A percentile compares a stretch with the other conserved stretches of the same genome.
Evolutionary conservation across 1,140 invertebrate genomes (phyloP).

Genomic region (Drosophila athabasca): DNA sequence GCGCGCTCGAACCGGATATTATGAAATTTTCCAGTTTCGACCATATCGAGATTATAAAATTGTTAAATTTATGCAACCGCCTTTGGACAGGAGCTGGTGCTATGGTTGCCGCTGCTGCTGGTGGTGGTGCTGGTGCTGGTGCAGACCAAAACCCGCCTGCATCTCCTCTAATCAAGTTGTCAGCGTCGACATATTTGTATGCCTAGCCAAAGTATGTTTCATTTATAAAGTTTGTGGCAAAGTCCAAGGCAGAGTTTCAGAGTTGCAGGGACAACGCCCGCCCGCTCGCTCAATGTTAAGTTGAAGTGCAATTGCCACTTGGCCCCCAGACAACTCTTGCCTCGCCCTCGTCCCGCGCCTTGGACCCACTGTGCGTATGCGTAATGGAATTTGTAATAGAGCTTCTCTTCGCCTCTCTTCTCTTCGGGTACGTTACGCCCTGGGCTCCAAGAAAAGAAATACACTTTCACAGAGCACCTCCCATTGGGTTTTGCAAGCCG

Average conservation of each 20-base stretch:
- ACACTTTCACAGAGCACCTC: constrained; percentile 56
- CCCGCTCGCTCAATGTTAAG: constrained; percentile 66
- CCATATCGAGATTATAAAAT: constrained; percentile 77
- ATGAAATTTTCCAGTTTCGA: constrained; percentile 78
- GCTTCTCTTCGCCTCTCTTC: constrained; percentile 13
- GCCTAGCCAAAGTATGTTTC: constrained; percentile 16
- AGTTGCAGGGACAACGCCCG: constrained; percentile 63
- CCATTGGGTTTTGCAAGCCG: constrained; percentile 34
- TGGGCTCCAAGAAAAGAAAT: constrained; percentile 24
- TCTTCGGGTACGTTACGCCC: constrained; percentile 27
- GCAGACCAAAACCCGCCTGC: constrained; percentile 31
- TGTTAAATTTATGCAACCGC: constrained; percentile 77
- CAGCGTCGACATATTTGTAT: constrained; percentile 63
- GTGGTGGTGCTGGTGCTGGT: too few relatives aligned
- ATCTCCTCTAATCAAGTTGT: constrained; percentile 71
- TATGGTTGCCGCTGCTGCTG: not conserved
- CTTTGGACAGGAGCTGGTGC: constrained; percentile 22
- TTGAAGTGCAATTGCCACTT: constrained; percentile 61
- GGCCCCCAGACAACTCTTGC: not conserved
- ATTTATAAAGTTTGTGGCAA: constrained; percentile 19
- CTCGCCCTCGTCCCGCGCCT: not conserved
- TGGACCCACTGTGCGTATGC: constrained; percentile 71
- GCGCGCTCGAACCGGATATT: constrained; percentile 77
- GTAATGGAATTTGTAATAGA: constrained; percentile 33
- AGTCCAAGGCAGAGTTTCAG: constrained; percentile 36